Percentiles rank a stretch among this genome's conserved stretches.
These are phyloP conservation scores for Sebastes kiyomatsui DNA, from an alignment of 2,797 vertebrate genomes.

Conservation along the genomic window DNA sequence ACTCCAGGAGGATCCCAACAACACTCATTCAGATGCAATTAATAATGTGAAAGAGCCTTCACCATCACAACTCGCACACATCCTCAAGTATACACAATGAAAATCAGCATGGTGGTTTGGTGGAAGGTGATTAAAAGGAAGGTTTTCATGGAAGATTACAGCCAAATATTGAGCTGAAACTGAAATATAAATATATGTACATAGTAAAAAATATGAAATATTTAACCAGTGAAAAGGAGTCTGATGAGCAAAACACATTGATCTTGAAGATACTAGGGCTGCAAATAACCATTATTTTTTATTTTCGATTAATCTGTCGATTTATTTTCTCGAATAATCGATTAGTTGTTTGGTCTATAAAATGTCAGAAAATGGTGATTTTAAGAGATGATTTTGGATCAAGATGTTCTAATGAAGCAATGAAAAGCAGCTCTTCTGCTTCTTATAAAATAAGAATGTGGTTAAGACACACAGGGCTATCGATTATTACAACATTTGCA, in stretches of 20 bases:
- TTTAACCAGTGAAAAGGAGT: constrained; percentile 28
- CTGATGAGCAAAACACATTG: constrained; percentile 20
- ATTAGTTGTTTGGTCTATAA: too few relatives aligned
- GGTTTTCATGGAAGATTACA: constrained; percentile 40
- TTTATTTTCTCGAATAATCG: too few relatives aligned
- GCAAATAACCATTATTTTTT: too few relatives aligned
- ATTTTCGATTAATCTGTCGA: too few relatives aligned
- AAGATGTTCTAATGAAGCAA: too few relatives aligned
- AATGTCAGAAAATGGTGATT: too few relatives aligned
- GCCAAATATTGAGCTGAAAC: constrained; percentile 27
- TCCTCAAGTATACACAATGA: constrained; percentile 40
- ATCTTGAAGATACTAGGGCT: constrained; percentile 2
- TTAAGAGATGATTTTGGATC: too few relatives aligned
- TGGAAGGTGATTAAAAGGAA: constrained; percentile 44
- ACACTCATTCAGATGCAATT: constrained; percentile 61
- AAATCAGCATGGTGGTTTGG: constrained; percentile 14
- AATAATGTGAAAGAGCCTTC: constrained; percentile 63
- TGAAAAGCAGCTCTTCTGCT: too few relatives aligned
- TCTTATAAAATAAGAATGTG: too few relatives aligned
- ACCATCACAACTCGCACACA: constrained; percentile 18
- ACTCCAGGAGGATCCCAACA: constrained; percentile 52
- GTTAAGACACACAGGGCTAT: too few relatives aligned
- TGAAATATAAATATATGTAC: not conserved
- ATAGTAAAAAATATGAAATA: constrained; percentile 11
- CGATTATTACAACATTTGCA: not conserved